Evolutionary conservation across 1,140 invertebrate genomes (phyloP).

Genomic region (Centruroides sculpturatus): DNA sequence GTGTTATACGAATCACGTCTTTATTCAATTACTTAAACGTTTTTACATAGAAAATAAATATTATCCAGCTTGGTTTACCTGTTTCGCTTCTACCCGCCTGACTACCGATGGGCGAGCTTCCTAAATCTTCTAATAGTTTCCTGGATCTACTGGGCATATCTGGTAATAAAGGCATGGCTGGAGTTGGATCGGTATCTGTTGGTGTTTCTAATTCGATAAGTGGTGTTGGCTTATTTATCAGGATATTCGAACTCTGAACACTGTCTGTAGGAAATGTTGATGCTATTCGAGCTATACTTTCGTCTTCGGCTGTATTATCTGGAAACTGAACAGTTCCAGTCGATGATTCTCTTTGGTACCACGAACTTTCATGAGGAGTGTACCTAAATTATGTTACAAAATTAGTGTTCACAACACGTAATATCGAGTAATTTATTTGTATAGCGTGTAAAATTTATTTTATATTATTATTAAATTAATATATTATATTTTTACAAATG

Average conservation of each 20-base stretch:
- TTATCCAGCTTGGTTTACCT: neutral
- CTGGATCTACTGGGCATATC: slow-evolving; percentile 45
- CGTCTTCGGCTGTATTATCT: slow-evolving; percentile 31
- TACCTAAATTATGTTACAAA: neutral
- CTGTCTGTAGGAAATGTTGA: slow-evolving; percentile 30
- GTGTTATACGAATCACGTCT: no score
- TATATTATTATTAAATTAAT: neutral
- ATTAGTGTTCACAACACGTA: neutral
- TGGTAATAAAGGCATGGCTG: slow-evolving; percentile 45
- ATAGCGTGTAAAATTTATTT: neutral
- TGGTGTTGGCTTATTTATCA: no score
- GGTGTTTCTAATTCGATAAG: slow-evolving; percentile 19
- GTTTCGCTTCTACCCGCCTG: slow-evolving; percentile 5
- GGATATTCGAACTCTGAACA: no score
- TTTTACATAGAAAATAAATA: neutral
- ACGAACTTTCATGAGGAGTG: slow-evolving; percentile 1
- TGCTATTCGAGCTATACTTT: slow-evolving; percentile 37
- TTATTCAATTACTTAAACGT: neutral
- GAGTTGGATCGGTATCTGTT: slow-evolving; percentile 30
- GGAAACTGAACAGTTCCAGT: neutral
- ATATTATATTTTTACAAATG: neutral
- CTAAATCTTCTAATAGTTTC: slow-evolving; percentile 43
- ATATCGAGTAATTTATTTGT: no score
- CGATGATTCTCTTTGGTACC: neutral
- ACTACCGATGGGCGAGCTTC: slow-evolving; percentile 34